Percentiles rank a stretch among this genome's conserved stretches.
Conservation (phyloP, 2,888 invertebrate genomes). For the Malacosoma neustria region DNA sequence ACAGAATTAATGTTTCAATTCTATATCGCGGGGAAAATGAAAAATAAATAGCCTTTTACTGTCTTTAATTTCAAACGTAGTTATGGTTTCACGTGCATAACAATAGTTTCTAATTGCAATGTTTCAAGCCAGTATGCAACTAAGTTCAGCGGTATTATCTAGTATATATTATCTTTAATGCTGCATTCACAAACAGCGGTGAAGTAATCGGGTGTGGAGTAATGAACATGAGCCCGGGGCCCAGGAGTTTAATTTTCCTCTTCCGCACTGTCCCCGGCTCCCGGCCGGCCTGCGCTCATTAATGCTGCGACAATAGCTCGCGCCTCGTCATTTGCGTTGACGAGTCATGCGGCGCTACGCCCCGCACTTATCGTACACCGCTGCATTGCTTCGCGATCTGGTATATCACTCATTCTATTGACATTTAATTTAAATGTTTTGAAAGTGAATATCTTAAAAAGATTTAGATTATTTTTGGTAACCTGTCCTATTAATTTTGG, state of each 20-base stretch:
- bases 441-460: too few relatives aligned
- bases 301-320: constrained; percentile 63
- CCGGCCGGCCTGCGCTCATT: constrained; percentile 57
- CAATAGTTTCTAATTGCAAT: constrained; percentile 4
- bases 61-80: neutral
- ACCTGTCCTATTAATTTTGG: too few relatives aligned
- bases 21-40: constrained; percentile 49
- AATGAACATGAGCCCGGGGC: constrained; percentile 64
- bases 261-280: constrained; percentile 52
- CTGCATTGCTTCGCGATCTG: neutral
- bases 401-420: too few relatives aligned
- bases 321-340: constrained; percentile 56
- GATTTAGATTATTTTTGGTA: too few relatives aligned
- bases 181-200: constrained; percentile 47
- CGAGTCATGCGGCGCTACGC: constrained; percentile 11
- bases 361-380: neutral
- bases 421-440: too few relatives aligned
- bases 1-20: constrained; percentile 57
- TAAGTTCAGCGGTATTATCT: neutral
- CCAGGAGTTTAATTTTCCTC: constrained; percentile 74
- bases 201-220: constrained; percentile 60
- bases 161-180: constrained; percentile 33
- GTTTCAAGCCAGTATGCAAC: neutral
- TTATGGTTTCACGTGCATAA: neutral
- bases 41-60: constrained; percentile 37